These are phyloP conservation scores for Ormyrus nitidulus DNA, from an alignment of 2,888 invertebrate species.

Conservation along the genomic window DNA sequence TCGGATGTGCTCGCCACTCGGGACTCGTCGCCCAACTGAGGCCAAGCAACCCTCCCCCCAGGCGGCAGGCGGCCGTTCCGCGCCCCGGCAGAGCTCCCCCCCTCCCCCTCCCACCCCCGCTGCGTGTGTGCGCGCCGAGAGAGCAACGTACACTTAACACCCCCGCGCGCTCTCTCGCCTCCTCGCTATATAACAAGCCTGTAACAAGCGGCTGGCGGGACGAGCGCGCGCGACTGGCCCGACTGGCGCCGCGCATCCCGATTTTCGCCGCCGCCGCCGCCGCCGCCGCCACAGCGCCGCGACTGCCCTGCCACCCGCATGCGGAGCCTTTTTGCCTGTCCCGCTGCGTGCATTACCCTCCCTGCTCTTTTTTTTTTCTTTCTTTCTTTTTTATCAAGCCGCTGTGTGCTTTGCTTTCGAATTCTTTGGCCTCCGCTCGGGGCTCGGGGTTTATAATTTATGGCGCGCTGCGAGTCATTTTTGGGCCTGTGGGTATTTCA, in stretches of 20 bases:
- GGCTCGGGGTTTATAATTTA: too few relatives aligned
- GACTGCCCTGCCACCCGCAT: not conserved
- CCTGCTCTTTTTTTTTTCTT: not conserved
- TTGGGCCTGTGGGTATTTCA: too few relatives aligned
- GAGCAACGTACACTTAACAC: conserved; percentile 63
- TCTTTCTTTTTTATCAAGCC: too few relatives aligned
- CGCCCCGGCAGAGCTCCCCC: not conserved
- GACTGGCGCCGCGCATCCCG: conserved; percentile 64
- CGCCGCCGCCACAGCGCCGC: conserved; percentile 54
- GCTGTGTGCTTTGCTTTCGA: too few relatives aligned
- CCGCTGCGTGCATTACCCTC: conserved; percentile 27
- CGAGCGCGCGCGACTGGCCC: conserved; percentile 60
- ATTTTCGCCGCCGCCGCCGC: conserved; percentile 49
- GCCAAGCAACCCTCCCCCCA: not conserved
- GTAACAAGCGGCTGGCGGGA: conserved; percentile 39
- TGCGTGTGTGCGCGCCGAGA: conserved; percentile 2
- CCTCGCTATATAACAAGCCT: conserved; percentile 36
- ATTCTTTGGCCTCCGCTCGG: too few relatives aligned
- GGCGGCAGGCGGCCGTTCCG: not conserved
- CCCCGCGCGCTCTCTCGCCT: conserved; percentile 30
- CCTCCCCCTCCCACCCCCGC: not conserved
- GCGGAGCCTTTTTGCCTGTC: not conserved
- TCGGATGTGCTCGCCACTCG: conserved; percentile 57
- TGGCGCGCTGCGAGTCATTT: too few relatives aligned
- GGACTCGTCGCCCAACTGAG: conserved; percentile 68